These are phyloP conservation scores for Saccopteryx bilineata DNA, from an alignment of 2,113 vertebrate genomes.

Conservation along the genomic window DNA sequence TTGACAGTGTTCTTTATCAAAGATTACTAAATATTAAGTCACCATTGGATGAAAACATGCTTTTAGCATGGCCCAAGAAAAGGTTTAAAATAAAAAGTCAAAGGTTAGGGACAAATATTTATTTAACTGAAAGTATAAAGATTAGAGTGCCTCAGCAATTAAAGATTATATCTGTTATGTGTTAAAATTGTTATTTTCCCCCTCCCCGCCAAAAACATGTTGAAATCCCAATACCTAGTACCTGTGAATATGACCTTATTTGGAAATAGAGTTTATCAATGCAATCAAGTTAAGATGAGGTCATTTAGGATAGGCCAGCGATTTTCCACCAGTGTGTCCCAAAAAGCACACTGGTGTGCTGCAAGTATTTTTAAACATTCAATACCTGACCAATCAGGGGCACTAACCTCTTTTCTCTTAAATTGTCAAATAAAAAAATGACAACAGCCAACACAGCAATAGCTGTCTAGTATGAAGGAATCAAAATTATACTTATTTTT, in stretches of 20 bases:
- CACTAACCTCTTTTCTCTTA: background rate
- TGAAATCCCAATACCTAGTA: background rate
- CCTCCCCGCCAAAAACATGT: background rate
- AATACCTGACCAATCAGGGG: background rate
- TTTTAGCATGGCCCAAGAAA: conserved; percentile 17
- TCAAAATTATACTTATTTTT: background rate
- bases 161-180: background rate
- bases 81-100: conserved; percentile 51
- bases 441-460: background rate
- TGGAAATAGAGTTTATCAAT: background rate
- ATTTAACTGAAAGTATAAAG: background rate
- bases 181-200: background rate
- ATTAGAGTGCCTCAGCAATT: background rate
- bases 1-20: background rate
- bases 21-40: conserved; percentile 18
- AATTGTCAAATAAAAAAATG: background rate
- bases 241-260: background rate
- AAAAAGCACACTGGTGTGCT: background rate
- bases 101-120: background rate
- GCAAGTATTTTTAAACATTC: background rate
- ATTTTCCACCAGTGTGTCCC: background rate
- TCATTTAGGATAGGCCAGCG: background rate
- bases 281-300: background rate
- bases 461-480: background rate
- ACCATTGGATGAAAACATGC: background rate